These are phyloP conservation scores for Molossus molossus DNA, from an alignment of 2,797 vertebrate species.

Conservation along the genomic window DNA sequence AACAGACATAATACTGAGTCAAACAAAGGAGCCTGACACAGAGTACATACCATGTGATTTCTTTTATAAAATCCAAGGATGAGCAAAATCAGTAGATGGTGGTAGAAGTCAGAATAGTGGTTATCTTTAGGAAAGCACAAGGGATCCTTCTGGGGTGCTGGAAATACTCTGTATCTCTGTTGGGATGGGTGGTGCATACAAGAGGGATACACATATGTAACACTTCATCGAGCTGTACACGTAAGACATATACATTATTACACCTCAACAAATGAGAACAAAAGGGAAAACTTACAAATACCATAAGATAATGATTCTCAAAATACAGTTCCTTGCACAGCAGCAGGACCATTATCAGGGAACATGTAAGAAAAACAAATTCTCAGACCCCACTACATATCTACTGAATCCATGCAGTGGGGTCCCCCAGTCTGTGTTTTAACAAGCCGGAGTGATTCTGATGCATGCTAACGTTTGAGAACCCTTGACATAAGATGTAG, in stretches of 20 bases:
- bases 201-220: not conserved
- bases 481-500: not conserved
- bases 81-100: too few relatives aligned
- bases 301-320: not conserved
- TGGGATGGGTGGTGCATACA: not conserved
- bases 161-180: not conserved
- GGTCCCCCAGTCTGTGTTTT: not conserved
- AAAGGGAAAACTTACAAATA: not conserved
- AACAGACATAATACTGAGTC: too few relatives aligned
- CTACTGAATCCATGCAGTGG: not conserved
- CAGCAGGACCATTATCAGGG: too few relatives aligned
- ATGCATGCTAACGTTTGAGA: not conserved
- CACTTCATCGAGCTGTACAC: not conserved
- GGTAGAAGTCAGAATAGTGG: too few relatives aligned
- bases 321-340: not conserved
- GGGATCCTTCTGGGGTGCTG: not conserved
- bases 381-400: not conserved
- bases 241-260: not conserved
- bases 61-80: too few relatives aligned
- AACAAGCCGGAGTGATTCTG: not conserved
- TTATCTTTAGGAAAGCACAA: not conserved
- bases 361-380: not conserved
- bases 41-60: too few relatives aligned
- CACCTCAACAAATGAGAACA: not conserved
- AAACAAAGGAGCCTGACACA: too few relatives aligned